These are phyloP conservation scores for Agrochola litura DNA, from an alignment of 2,888 invertebrate species.

Conservation along the genomic window DNA sequence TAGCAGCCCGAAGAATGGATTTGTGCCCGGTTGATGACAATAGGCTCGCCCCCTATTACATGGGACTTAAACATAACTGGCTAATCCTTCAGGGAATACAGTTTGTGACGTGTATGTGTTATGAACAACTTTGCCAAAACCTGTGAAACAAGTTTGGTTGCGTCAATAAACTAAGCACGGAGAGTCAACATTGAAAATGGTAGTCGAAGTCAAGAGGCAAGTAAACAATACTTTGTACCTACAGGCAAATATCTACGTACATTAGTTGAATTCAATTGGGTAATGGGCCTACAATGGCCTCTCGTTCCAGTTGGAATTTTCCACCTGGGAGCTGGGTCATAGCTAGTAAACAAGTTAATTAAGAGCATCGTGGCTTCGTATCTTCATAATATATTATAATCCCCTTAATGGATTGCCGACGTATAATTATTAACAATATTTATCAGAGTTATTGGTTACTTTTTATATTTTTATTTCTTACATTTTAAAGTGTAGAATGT, in stretches of 20 bases:
- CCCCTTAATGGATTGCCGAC: no score
- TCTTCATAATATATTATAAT: no score
- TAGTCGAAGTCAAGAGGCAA: not conserved
- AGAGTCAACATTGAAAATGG: slow-evolving; percentile 28
- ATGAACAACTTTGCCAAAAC: not conserved
- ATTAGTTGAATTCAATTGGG: slow-evolving; percentile 32
- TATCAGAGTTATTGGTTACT: no score
- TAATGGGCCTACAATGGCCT: slow-evolving; percentile 3
- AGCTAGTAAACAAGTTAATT: slow-evolving; percentile 22
- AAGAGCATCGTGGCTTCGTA: not conserved
- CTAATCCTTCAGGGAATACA: not conserved
- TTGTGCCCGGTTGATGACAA: not conserved
- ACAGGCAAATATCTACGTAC: slow-evolving; percentile 9
- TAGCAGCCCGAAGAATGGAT: no score
- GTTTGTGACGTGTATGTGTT: not conserved
- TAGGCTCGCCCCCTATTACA: not conserved
- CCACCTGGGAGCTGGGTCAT: not conserved
- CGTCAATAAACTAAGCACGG: not conserved
- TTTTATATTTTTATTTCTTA: no score
- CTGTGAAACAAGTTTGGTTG: not conserved
- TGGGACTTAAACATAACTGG: not conserved
- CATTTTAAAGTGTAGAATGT: no score
- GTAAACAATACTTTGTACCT: slow-evolving; percentile 20
- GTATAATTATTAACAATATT: no score
- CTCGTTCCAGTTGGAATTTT: slow-evolving; percentile 9